Conservation (phyloP, 53 echinoderm and acorn worm species). For the Echinarachnius parma region DNA sequence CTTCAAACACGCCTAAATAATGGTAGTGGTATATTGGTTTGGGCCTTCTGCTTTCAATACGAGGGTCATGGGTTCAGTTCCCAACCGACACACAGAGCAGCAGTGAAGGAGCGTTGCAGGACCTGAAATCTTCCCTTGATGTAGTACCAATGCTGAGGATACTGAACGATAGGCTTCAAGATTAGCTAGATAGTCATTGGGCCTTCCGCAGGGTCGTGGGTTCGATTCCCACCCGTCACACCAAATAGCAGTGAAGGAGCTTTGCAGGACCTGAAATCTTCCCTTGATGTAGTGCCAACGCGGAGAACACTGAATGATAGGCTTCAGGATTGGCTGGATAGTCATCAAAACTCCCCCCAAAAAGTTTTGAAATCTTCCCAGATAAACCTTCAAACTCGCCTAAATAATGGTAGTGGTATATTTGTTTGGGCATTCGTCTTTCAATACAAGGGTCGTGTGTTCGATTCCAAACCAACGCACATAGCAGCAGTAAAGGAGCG, state of each 20-base stretch:
- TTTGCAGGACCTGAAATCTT: neutral
- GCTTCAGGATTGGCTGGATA: slow-evolving; percentile 12
- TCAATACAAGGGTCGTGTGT: too few species aligned
- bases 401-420: too few species aligned
- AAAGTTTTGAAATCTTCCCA: too few species aligned
- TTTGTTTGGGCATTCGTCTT: too few species aligned
- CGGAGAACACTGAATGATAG: slow-evolving; percentile 1
- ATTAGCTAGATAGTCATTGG: slow-evolving; percentile 6
- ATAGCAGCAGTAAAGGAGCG: neutral
- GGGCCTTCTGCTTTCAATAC: too few species aligned
- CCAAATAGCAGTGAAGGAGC: neutral
- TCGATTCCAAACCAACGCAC: too few species aligned
- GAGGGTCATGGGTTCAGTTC: too few species aligned
- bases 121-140: neutral
- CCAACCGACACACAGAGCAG: neutral
- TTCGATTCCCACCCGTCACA: too few species aligned
- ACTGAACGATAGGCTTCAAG: slow-evolving; percentile 3
- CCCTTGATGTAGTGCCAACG: neutral
- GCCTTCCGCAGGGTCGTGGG: too few species aligned
- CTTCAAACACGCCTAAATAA: too few species aligned
- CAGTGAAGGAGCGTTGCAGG: neutral
- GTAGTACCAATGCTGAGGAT: neutral
- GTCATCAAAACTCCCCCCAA: neutral
- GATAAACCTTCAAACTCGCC: too few species aligned
- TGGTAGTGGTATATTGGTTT: too few species aligned